Evolutionary conservation across 2,888 invertebrate species (phyloP).

Genomic region (Polymixis flavicincta): DNA sequence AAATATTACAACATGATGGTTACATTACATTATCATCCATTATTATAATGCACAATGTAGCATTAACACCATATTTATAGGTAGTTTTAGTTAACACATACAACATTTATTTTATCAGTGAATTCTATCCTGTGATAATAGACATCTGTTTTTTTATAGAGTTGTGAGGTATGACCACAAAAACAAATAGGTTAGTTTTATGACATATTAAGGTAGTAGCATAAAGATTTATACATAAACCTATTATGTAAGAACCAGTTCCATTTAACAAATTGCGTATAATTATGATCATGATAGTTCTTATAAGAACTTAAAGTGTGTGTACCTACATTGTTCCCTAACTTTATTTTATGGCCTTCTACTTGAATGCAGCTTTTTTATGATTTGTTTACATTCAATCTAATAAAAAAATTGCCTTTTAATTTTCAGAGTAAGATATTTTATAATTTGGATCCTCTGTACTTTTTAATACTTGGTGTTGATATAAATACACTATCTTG

Average conservation of each 20-base stretch:
- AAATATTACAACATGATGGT: slow-evolving; percentile 45
- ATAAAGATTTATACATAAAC: neutral
- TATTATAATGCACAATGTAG: slow-evolving; percentile 12
- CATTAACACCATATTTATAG: slow-evolving; percentile 20
- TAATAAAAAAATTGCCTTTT: neutral
- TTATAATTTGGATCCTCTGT: neutral
- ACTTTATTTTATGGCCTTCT: neutral
- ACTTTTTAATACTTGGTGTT: neutral
- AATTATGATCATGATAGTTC: neutral
- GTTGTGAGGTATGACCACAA: slow-evolving; percentile 22
- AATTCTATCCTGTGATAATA: slow-evolving; percentile 17
- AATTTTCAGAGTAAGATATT: neutral
- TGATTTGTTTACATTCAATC: slow-evolving; percentile 31
- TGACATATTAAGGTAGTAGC: neutral
- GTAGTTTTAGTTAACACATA: slow-evolving; percentile 8
- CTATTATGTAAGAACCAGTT: neutral
- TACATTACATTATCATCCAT: slow-evolving; percentile 31
- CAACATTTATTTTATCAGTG: neutral
- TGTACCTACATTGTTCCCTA: neutral
- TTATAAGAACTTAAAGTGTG: neutral
- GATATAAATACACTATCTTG: slow-evolving; percentile 11
- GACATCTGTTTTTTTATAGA: slow-evolving; percentile 23
- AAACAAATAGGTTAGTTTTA: slow-evolving; percentile 17
- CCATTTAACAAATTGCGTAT: slow-evolving; percentile 1
- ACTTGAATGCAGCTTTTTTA: neutral